Base-by-base conservation (phyloP, 2,888 invertebrate species). In the Patella pellucida region DNA sequence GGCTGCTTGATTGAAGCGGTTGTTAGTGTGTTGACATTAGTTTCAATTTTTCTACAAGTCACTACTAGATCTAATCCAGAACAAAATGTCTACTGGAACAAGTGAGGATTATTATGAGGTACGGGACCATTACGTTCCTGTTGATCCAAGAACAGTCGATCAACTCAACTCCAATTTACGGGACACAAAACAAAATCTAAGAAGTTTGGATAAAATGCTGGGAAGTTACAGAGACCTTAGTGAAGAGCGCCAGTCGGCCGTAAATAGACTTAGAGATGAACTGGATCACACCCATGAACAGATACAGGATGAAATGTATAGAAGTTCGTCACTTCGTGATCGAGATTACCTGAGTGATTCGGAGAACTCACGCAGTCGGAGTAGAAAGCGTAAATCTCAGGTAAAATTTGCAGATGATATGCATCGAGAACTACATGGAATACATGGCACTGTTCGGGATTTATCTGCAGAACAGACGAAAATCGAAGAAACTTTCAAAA, bases 371-470 rank as follows among this genome's bases (percentile, higher is more conserved):
- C 73, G 77, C 23, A 76, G 80, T 12, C 75, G 85, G 19, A 80
- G 82, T 11, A 77, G 82, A 71, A 82, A 81, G 56, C 78, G 84
- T 7, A 82, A 83, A 69, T 83, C 87, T 7, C 83, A 85, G 2
- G 87, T 88, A 3, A 80, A 86, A 69, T 88, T 88, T 82, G 87
- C 87, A 14, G 88, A 88, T 82, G 87, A 87, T 74, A 87, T 88
- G 86, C 86, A 86, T 78, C 78, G 79, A 77, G 86, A 87, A 72
- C 77, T 88, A 9, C 87, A 88, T 72, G 82, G 81, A 14, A 78
- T 90, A 69, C 89, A 90, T 76, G 87, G 87, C 76, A 84, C 86
- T n/a, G 80, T 90, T 52, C 81, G 90, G 67, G 90, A 89, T 79
- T 76, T 90, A 73, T 85, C 87, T n/a, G 85, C 86, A 41, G 88